These are phyloP conservation scores for Macquaria australasica DNA, from an alignment of 2,113 vertebrate genomes.

Conservation along the genomic window DNA sequence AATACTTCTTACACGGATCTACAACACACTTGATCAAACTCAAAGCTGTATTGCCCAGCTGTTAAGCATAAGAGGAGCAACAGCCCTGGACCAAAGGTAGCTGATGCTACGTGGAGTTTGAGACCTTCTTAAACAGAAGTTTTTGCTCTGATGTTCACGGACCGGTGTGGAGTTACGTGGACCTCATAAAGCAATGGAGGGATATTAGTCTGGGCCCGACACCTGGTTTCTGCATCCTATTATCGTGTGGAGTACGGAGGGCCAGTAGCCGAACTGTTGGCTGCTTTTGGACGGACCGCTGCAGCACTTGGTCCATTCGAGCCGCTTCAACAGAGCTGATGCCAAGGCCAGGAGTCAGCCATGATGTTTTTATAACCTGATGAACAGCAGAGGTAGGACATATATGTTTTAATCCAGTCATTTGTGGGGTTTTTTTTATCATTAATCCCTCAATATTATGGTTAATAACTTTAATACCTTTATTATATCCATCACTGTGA, in stretches of 20 bases:
- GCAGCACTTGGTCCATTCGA: slow-evolving; percentile 10
- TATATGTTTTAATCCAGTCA: neutral
- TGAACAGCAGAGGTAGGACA: slow-evolving; percentile 79
- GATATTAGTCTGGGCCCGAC: slow-evolving; percentile 62
- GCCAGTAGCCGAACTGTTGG: slow-evolving; percentile 41
- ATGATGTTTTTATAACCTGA: slow-evolving; percentile 81
- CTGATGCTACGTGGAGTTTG: slow-evolving; percentile 46
- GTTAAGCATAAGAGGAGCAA: slow-evolving; percentile 17
- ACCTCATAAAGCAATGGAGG: slow-evolving; percentile 57
- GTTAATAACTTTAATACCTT: neutral
- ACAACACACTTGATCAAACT: slow-evolving; percentile 43
- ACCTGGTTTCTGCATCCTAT: slow-evolving; percentile 64
- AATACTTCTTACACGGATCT: slow-evolving; percentile 45
- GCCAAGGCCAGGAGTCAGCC: slow-evolving; percentile 69
- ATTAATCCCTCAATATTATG: neutral
- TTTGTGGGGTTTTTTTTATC: neutral
- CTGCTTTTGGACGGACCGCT: slow-evolving; percentile 54
- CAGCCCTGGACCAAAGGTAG: slow-evolving; percentile 43
- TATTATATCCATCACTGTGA: neutral
- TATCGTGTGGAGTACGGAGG: slow-evolving; percentile 62
- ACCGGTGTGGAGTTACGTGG: slow-evolving; percentile 62
- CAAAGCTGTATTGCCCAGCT: slow-evolving; percentile 47
- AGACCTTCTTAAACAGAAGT: slow-evolving; percentile 31
- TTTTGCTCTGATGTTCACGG: slow-evolving; percentile 5
- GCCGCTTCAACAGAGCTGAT: slow-evolving; percentile 63